Base-by-base conservation (phyloP, 2,113 vertebrate species). In the Columba janthina region DNA sequence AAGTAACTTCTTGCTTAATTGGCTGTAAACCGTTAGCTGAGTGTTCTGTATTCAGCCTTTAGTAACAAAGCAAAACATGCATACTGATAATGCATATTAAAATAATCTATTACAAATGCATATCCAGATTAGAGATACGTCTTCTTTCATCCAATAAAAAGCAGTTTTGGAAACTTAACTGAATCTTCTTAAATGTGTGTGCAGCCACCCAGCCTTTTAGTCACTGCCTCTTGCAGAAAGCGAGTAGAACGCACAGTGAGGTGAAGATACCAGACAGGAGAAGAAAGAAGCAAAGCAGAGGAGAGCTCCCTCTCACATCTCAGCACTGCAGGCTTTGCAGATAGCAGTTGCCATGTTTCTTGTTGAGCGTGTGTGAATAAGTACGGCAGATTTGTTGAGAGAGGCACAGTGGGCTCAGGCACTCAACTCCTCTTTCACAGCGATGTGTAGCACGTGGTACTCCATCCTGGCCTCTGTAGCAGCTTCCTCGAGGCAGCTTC, bases 241-340 rank as follows among this genome's bases (percentile, higher is more conserved):
- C n/a, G 53, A 70, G 34, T 38, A 40, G 40, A 34, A n/a, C 5
- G 28, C 8, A 6, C 28, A 11, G 12, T 17, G 7, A 32, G 38
- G 19, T 29, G 73, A 73, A 70, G 82, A 25, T 12, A 18, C 0
- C 0, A 40, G 29, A 19, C 9, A 5, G 36, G 8, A 71, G 32
- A 42, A 48, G 50, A 58, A 44, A 74, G 46, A 32, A 76, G 42
- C 26, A 72, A 80, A 80, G 67, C 57, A 62, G 70, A 79, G 34
- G 13, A 53, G 14, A 77, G 29, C 14, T 64, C 15, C 48, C 6
- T 34, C 36, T 56, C 14, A 1, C 32, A 28, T 21, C 7, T 66
- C 1, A 1, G 18, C 42, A 44, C 65, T 76, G 48, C 46, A 56
- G 44, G 31, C 69, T 75, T 75, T 70, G 50, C 51, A 80, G 46